These are phyloP conservation scores for Heliconius cydno DNA, from an alignment of 2,888 invertebrate genomes.

Conservation along the genomic window DNA sequence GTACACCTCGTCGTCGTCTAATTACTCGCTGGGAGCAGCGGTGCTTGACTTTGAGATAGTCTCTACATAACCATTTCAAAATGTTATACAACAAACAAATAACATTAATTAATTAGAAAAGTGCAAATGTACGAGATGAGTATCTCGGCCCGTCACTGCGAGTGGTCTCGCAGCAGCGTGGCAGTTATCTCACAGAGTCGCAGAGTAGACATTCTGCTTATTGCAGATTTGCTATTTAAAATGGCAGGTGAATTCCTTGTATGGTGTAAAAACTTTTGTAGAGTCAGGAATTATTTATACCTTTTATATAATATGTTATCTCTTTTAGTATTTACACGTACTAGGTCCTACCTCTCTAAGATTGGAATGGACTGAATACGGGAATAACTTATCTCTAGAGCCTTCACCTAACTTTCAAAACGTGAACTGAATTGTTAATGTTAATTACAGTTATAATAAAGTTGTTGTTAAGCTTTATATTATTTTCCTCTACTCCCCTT, in stretches of 20 bases:
- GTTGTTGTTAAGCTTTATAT: background rate
- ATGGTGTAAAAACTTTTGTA: too few relatives aligned
- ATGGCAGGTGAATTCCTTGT: too few relatives aligned
- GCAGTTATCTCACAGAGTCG: too few relatives aligned
- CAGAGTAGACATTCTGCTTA: too few relatives aligned
- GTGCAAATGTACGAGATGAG: background rate
- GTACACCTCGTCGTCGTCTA: background rate
- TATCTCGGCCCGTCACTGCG: background rate
- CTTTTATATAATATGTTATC: too few relatives aligned
- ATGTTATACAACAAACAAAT: conserved; percentile 7
- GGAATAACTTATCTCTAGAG: background rate
- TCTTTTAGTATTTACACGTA: background rate
- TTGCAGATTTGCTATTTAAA: too few relatives aligned
- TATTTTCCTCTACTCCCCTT: background rate
- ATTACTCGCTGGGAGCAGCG: background rate
- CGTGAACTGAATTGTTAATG: background rate
- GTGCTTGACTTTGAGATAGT: conserved; percentile 7
- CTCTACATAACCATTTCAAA: background rate
- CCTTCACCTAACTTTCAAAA: background rate
- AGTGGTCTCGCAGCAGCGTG: background rate
- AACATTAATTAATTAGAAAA: background rate
- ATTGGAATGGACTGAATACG: background rate
- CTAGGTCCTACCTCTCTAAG: background rate
- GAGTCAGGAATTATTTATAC: too few relatives aligned
- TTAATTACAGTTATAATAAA: background rate